Percentiles rank a stretch among this genome's conserved stretches.
Evolutionary conservation across 2,888 invertebrate species (phyloP).

Genomic region (Ochropleura leucogaster): DNA sequence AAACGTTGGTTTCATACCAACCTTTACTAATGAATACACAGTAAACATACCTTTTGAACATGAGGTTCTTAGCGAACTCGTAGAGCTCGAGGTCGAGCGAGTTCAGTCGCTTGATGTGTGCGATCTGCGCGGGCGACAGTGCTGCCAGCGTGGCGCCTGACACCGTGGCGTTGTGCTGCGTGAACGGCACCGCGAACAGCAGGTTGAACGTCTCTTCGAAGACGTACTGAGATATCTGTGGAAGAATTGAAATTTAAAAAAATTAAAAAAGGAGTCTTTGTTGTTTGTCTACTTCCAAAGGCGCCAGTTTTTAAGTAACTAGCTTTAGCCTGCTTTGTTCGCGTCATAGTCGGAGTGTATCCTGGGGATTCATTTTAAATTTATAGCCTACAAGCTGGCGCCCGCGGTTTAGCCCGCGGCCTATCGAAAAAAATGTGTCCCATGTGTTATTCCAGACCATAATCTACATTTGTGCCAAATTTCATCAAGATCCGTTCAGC

Average conservation of each 20-base stretch:
- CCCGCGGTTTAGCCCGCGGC: too few species aligned
- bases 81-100: conserved; percentile 98
- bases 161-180: conserved; percentile 97
- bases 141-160: conserved; percentile 95
- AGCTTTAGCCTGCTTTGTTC: background rate
- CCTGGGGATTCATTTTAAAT: background rate
- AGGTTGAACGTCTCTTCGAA: conserved; percentile 98
- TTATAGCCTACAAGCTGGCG: too few species aligned
- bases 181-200: conserved; percentile 96
- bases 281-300: background rate
- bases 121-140: conserved; percentile 93
- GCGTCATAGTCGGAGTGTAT: background rate
- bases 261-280: background rate
- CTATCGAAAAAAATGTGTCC: too few species aligned
- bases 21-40: conserved; percentile 41
- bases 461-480: too few species aligned
- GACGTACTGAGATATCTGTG: conserved; percentile 96
- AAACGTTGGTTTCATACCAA: conserved; percentile 32
- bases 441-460: too few species aligned
- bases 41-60: conserved; percentile 92
- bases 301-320: background rate
- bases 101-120: conserved; percentile 95
- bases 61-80: conserved; percentile 96
- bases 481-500: too few species aligned
- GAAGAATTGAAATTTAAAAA: background rate